Base-by-base conservation (phyloP, 2,888 invertebrate species). In the Cyclophora albipunctata region DNA sequence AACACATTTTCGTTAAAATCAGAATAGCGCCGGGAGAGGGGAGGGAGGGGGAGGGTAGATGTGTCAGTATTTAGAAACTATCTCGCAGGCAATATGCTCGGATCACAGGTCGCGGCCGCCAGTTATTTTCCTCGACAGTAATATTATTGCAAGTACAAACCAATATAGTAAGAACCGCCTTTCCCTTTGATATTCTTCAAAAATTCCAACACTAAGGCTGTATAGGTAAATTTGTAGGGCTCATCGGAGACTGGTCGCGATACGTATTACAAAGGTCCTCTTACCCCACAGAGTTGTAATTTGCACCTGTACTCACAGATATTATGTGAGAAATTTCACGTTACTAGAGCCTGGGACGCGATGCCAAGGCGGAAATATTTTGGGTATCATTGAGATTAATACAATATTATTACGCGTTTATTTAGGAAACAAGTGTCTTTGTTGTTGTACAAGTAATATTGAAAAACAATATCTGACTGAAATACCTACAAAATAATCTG, bases 271-370 rank as follows among this genome's bases (percentile, higher is more conserved):
- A 73, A 75, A 75, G 77, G 78, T 72, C 74, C 71, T 71, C 66
- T 67, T 70, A 67, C 73, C 76, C 81, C 74, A 63, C 71, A 73
- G 75, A 75, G 74, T 69, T 69, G 78, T 84, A 83, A 83, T 81
- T 82, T 82, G 82, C 84, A 84, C 83, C 84, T 84, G 84, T 81
- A 82, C 70, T 75, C 78, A 60, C 71, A 65, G 75, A 78, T 83
- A 83, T 82, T 81, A 79, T 80, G 79, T 80, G 81, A 78, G 77
- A 81, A 79, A 79, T 79, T 83, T 76, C 71, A 73, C 74, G 73
- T 71, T 71, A 75, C 73, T 77, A 68, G 71, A 72, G 69, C 70
- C 53, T 49, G 55, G 53, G 53, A 54, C 50, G 63, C 64, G 63
- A 64, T 59, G 58, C 56, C 52, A 53, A 58, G 56, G 58, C 53